phyloP scores from a whole-genome alignment of 2,888 invertebrate genomes.

The Merodon equestris region DNA sequence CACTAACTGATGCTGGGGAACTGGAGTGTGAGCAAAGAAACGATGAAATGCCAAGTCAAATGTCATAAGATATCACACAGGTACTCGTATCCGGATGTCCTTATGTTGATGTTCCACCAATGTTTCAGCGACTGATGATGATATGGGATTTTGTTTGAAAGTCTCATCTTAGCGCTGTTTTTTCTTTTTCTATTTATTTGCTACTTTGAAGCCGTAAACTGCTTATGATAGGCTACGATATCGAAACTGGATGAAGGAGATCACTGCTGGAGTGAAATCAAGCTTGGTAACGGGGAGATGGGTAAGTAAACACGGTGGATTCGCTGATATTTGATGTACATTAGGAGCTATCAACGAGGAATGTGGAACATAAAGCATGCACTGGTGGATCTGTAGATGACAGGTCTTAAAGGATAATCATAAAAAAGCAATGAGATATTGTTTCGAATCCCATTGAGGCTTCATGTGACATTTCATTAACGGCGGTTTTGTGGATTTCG shows the following conservation, averaged over 20 bases:
- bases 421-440: not conserved
- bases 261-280: slow-evolving; percentile 50
- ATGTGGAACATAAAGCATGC: slow-evolving; percentile 2
- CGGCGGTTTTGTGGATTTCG: no score
- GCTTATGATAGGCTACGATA: slow-evolving; percentile 58
- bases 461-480: no score
- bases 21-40: not conserved
- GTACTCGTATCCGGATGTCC: slow-evolving; percentile 17
- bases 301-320: slow-evolving; percentile 38
- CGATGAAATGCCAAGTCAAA: slow-evolving; percentile 31
- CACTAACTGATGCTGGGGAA: not conserved
- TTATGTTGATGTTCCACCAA: slow-evolving; percentile 29
- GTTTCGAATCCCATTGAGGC: not conserved
- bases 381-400: not conserved
- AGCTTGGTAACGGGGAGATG: slow-evolving; percentile 1
- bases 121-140: no score
- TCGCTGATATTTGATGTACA: slow-evolving; percentile 47
- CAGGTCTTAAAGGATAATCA: not conserved
- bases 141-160: slow-evolving; percentile 47
- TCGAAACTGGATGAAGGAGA: not conserved
- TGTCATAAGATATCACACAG: slow-evolving; percentile 60
- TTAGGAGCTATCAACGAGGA: slow-evolving; percentile 41
- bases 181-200: slow-evolving; percentile 50
- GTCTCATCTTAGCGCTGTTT: slow-evolving; percentile 41
- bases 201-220: slow-evolving; percentile 56